Percentiles rank a stretch among this genome's conserved stretches.
phyloP scores from a whole-genome alignment of 2,888 invertebrate genomes.

The Meghimatium bilineatum region DNA sequence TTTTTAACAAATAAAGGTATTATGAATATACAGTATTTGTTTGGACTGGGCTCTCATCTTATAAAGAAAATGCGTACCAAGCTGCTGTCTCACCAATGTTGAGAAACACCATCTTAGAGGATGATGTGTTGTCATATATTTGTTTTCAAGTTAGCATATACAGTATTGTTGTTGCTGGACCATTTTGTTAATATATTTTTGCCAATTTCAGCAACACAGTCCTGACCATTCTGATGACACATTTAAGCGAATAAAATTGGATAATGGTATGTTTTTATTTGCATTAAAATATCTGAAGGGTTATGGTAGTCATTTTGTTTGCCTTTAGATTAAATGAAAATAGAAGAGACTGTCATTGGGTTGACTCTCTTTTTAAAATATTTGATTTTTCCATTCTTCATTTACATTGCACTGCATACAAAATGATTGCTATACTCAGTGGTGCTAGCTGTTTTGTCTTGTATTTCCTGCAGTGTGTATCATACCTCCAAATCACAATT shows the following conservation, averaged over 20 bases:
- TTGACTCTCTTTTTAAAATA: neutral
- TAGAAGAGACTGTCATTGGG: neutral
- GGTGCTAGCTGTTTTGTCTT: neutral
- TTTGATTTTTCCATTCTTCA: neutral
- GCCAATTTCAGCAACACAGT: neutral
- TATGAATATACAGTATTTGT: too few relatives aligned
- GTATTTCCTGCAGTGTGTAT: neutral
- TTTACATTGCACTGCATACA: slow-evolving; percentile 24
- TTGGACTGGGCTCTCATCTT: too few relatives aligned
- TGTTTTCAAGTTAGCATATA: too few relatives aligned
- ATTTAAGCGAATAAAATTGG: slow-evolving; percentile 35
- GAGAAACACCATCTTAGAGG: too few relatives aligned
- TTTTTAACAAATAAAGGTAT: too few relatives aligned
- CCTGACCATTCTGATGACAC: slow-evolving; percentile 12
- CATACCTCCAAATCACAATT: neutral
- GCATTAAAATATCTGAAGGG: neutral
- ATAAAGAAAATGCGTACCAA: too few relatives aligned
- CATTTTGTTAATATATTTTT: neutral
- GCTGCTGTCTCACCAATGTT: too few relatives aligned
- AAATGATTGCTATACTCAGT: slow-evolving; percentile 41
- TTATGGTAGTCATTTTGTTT: slow-evolving; percentile 48
- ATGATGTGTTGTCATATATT: too few relatives aligned
- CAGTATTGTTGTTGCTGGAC: too few relatives aligned
- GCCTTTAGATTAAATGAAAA: slow-evolving; percentile 10
- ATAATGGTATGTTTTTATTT: slow-evolving; percentile 34